Evolutionary conservation across 2,797 vertebrate genomes (phyloP), one percentile per base, ranked within the genome.

Genomic region (Microchirus variegatus): DNA sequence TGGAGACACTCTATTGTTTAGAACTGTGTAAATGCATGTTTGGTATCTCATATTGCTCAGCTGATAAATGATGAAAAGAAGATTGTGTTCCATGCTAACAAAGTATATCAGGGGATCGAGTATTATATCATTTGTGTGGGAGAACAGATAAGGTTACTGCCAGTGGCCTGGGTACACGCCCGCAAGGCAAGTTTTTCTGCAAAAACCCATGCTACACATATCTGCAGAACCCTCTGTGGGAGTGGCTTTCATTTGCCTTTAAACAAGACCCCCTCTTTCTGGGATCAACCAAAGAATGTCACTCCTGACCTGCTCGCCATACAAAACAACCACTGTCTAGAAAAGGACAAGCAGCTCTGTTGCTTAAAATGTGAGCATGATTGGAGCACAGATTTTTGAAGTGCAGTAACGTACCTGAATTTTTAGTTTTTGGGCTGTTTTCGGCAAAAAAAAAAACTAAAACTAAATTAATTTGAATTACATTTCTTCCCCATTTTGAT

Each of bases 261-360:
- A 77, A 84, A 83, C 71, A 77, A 82, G 75, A 78, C 52, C 63
- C 52, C 46, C 42, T 59, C 65, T 73, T 58, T 77, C 66, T 75
- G 35, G 65, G 75, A 83, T 81, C 69, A 83, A 56, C 59, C 52
- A 41, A 87, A 87, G 79, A 86, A 84, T 87, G 82, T 80, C 77
- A 73, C 75, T 83, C 63, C 57, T 77, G 75, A 82, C 75, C 75
- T 68, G 66, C 70, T 63, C 58, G 11, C 46, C 26, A 14, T 67
- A 82, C 76, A 87, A 75, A 85, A 82, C 80, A 70, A 17, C 61
- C 64, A 59, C 79, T 81, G 80, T 80, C 26, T 84, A 59, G 46
- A 55, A 3, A 63, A 52, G 64, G 60, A 67, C 46, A 51, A 51
- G 40, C 59, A 44, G 67, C 53, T 45, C 47, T 70, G 63, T 78